Evolutionary conservation across 2,797 vertebrate species (phyloP).

Genomic region (Enteromius fasciolatus): DNA sequence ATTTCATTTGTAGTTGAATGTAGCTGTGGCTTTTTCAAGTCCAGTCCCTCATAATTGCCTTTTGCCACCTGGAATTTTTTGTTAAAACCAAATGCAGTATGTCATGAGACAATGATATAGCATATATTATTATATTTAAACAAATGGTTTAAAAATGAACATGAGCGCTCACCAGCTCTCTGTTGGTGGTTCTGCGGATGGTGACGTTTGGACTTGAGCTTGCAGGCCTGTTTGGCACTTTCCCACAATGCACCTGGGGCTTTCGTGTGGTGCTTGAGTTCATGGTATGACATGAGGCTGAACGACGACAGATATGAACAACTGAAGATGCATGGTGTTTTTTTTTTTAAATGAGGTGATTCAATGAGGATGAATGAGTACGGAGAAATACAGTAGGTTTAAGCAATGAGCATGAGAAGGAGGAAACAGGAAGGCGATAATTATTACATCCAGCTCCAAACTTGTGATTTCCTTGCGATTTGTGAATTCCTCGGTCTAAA

Average conservation of each 20-base stretch:
- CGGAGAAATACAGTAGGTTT: not conserved
- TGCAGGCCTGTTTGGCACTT: conserved; percentile 50
- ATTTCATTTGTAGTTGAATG: conserved; percentile 55
- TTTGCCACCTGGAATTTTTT: conserved; percentile 34
- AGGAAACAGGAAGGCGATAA: conserved; percentile 8
- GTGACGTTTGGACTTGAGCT: conserved; percentile 41
- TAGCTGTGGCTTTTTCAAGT: conserved; percentile 54
- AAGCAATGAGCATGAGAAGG: conserved; percentile 20
- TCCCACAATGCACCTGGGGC: conserved; percentile 55
- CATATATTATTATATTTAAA: not conserved
- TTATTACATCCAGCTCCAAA: conserved; percentile 4
- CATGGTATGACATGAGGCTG: conserved; percentile 95
- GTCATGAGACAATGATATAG: not conserved
- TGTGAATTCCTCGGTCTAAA: not conserved
- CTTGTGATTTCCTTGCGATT: not conserved
- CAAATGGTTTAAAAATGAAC: not conserved
- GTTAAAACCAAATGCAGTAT: not conserved
- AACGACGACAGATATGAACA: conserved; percentile 96
- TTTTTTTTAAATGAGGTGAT: not conserved
- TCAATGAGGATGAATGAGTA: not conserved
- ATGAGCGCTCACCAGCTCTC: conserved; percentile 64
- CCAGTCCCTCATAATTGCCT: conserved; percentile 23
- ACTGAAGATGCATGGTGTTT: conserved; percentile 74
- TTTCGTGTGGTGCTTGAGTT: conserved; percentile 67
- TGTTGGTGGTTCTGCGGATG: conserved; percentile 59